phyloP scores from a whole-genome alignment of 2,888 invertebrate species.

The Coelinius sp. region DNA sequence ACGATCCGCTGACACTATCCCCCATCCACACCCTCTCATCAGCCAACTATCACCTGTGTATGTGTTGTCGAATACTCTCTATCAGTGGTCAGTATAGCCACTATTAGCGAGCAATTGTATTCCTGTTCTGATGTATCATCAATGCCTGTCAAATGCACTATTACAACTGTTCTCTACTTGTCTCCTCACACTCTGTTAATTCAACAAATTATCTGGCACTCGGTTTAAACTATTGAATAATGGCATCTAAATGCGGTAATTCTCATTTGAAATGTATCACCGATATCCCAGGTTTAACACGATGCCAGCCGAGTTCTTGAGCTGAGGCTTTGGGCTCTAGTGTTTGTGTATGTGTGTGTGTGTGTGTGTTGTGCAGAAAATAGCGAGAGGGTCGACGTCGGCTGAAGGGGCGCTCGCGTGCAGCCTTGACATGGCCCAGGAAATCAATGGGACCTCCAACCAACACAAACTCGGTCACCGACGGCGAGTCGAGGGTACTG shows the following conservation, averaged over 20 bases:
- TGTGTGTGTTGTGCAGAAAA: constrained; percentile 23
- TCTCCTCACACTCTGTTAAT: background rate
- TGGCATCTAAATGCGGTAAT: background rate
- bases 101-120: constrained; percentile 34
- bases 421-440: constrained; percentile 70
- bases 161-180: background rate
- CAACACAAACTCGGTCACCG: constrained; percentile 65
- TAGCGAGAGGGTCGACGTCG: constrained; percentile 53
- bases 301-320: background rate
- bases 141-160: background rate
- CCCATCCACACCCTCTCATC: background rate
- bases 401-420: constrained; percentile 65
- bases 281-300: constrained; percentile 4
- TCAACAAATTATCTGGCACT: background rate
- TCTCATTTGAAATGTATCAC: background rate
- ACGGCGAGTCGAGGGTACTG: constrained; percentile 39
- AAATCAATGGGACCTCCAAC: constrained; percentile 71
- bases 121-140: constrained; percentile 12
- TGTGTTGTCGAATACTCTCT: background rate
- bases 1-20: constrained; percentile 34
- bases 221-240: background rate
- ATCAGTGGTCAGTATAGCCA: background rate
- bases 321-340: constrained; percentile 19
- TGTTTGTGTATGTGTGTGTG: too few relatives aligned
- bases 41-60: background rate